Evolutionary conservation across 35 echinoderm and acorn worm genomes (phyloP).

Genomic region (Heliocidaris erythrogramma): DNA sequence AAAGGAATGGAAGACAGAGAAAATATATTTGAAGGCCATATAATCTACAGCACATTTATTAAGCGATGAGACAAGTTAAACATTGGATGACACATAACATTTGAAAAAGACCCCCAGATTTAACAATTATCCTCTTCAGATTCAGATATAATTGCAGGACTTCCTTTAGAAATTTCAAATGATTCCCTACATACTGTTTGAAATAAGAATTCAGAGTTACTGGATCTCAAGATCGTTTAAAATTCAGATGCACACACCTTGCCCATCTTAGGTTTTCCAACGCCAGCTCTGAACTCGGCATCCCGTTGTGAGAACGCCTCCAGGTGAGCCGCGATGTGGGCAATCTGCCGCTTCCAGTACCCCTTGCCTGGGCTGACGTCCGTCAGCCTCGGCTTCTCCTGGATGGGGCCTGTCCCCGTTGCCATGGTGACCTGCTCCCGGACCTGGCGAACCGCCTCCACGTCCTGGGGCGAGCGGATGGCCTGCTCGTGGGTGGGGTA

Average conservation of each 20-base stretch:
- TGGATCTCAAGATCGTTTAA: neutral
- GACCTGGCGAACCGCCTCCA: conserved; percentile 71
- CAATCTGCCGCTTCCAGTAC: conserved; percentile 95
- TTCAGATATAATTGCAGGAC: too few species aligned
- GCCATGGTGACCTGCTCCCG: conserved; percentile 56
- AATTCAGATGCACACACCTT: conserved; percentile 63
- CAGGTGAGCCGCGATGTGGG: conserved; percentile 77
- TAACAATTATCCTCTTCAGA: too few species aligned
- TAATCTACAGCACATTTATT: too few species aligned
- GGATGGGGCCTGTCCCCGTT: neutral
- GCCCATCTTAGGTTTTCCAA: conserved; percentile 96
- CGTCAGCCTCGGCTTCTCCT: conserved; percentile 67
- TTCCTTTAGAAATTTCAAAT: too few species aligned
- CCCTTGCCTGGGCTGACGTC: conserved; percentile 91
- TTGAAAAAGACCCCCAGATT: too few species aligned
- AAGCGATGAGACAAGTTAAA: too few species aligned
- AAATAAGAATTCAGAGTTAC: too few species aligned
- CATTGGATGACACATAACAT: too few species aligned
- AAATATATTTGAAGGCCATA: too few species aligned
- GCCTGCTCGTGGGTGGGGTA: conserved; percentile 97
- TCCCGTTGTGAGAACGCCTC: conserved; percentile 87
- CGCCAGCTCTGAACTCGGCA: conserved; percentile 88
- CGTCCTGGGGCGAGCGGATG: conserved; percentile 58
- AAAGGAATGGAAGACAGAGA: too few species aligned
- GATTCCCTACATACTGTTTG: too few species aligned